phyloP scores from a whole-genome alignment of 2,888 invertebrate genomes.

The Calliopum simillimum region DNA sequence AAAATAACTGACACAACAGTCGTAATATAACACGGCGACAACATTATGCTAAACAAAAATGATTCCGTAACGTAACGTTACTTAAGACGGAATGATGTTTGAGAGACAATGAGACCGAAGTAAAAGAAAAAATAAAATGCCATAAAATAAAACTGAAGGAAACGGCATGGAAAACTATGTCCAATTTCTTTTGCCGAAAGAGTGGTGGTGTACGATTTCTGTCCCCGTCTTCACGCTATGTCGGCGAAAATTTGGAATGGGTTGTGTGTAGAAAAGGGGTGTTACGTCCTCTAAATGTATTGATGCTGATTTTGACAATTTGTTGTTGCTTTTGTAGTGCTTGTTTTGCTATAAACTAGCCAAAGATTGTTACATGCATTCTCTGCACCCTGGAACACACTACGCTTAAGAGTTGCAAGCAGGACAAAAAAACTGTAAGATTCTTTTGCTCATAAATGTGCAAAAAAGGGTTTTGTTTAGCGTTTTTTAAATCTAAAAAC shows the following conservation, averaged over 20 bases:
- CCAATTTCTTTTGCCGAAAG: constrained; percentile 20
- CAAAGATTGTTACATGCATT: constrained; percentile 6
- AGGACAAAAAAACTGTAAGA: neutral
- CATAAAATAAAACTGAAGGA: constrained; percentile 32
- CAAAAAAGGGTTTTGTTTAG: constrained; percentile 24
- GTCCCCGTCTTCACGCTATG: constrained; percentile 56
- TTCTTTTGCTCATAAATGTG: neutral
- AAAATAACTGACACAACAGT: neutral
- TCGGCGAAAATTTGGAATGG: constrained; percentile 45
- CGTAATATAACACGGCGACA: constrained; percentile 10
- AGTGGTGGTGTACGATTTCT: constrained; percentile 28
- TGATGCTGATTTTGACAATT: constrained; percentile 61
- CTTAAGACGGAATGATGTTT: constrained; percentile 46
- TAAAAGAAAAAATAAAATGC: constrained; percentile 42
- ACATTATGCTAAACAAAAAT: constrained; percentile 59
- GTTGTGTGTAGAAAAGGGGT: constrained; percentile 5
- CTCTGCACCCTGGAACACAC: neutral
- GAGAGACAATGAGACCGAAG: constrained; percentile 55
- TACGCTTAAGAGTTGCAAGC: neutral
- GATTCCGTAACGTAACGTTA: constrained; percentile 7
- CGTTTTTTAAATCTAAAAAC: constrained; percentile 55
- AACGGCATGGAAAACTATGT: constrained; percentile 42
- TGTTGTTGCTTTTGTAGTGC: constrained; percentile 38
- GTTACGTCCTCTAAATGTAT: constrained; percentile 53
- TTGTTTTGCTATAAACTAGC: constrained; percentile 27